These are phyloP conservation scores for Salarias fasciatus DNA, from an alignment of 2,797 vertebrate species.

Conservation along the genomic window DNA sequence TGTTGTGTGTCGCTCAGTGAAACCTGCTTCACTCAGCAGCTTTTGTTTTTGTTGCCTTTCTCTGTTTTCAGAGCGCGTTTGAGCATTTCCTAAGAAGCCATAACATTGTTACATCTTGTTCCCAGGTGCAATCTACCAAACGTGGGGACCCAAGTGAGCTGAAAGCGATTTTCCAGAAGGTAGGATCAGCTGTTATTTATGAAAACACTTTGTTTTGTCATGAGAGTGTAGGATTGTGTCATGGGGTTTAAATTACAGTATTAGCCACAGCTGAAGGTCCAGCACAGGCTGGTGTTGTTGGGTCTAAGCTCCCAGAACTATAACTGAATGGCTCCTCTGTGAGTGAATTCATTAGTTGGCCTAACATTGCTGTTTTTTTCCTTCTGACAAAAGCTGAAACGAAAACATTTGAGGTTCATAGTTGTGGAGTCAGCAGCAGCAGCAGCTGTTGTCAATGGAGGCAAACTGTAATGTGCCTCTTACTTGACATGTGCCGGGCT, in stretches of 20 bases:
- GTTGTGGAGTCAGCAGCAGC: not conserved
- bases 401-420: not conserved
- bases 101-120: slow-evolving; percentile 4
- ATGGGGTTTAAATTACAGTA: slow-evolving; percentile 59
- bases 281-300: slow-evolving; percentile 7
- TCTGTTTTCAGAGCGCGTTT: no score
- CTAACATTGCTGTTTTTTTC: not conserved
- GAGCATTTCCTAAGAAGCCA: no score
- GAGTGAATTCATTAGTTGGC: not conserved
- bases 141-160: slow-evolving; percentile 94
- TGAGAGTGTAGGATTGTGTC: slow-evolving; percentile 40
- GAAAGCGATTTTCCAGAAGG: slow-evolving; percentile 93
- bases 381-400: not conserved
- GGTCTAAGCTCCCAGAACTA: not conserved
- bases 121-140: slow-evolving; percentile 92
- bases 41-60: no score
- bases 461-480: not conserved
- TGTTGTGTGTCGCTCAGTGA: no score
- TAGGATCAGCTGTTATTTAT: slow-evolving; percentile 70
- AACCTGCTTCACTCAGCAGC: no score
- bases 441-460: slow-evolving; percentile 1
- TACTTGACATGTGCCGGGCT: no score
- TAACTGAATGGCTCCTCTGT: not conserved
- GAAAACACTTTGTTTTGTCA: no score
- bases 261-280: slow-evolving; percentile 24